These are phyloP conservation scores for Phenganax subtilis DNA, from an alignment of 92 coral and sea anemone genomes.

Conservation along the genomic window DNA sequence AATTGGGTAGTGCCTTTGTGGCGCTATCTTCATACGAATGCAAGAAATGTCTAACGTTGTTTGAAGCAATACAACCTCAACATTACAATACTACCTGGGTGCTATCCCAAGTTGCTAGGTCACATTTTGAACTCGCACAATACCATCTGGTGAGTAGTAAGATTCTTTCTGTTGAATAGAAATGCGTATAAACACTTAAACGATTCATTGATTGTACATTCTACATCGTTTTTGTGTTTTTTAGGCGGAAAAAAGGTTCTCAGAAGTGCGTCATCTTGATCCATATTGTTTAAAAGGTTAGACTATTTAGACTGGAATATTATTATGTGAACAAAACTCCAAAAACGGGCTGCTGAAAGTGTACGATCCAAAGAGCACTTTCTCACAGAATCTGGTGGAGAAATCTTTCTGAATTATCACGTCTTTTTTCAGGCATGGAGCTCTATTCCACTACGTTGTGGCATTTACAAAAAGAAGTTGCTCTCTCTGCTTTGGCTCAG, in stretches of 20 bases:
- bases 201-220: neutral
- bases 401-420: too few species aligned
- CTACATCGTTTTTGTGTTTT: neutral
- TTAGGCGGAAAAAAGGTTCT: constrained; percentile 91
- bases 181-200: too few species aligned
- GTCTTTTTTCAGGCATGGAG: constrained; percentile 71
- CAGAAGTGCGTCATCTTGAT: constrained; percentile 74
- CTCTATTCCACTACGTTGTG: constrained; percentile 89
- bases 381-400: neutral
- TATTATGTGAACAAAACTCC: neutral
- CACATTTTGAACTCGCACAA: constrained; percentile 92
- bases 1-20: constrained; percentile 83
- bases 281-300: constrained; percentile 83
- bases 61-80: constrained; percentile 68
- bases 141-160: constrained; percentile 67
- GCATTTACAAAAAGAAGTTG: constrained; percentile 95
- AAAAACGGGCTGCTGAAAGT: neutral
- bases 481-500: constrained; percentile 88
- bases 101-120: constrained; percentile 84
- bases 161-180: neutral
- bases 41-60: constrained; percentile 70
- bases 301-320: neutral
- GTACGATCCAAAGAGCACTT: neutral
- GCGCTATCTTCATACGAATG: constrained; percentile 81
- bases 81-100: constrained; percentile 98